Evolutionary conservation across 1,140 invertebrate species (phyloP), one percentile per base, ranked within the genome.

Genomic region (Sweltsa coloradensis): DNA sequence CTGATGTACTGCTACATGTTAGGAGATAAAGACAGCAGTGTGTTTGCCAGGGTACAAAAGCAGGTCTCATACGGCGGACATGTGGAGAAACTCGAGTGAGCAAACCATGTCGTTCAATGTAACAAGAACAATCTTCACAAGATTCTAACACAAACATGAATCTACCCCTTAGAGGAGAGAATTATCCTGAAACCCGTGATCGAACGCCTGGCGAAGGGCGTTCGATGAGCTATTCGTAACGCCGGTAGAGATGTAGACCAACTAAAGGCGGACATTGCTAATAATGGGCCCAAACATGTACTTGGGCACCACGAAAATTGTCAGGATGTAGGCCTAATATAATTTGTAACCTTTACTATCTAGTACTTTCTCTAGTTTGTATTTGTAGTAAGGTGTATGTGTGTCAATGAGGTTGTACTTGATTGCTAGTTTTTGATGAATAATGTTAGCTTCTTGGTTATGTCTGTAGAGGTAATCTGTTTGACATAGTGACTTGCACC

Each of bases 201-300:
- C 18, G 36, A 37, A 11, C 36, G 36, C 23, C 36, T n/a, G n/a
- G n/a, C n/a, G n/a, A 37, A 37, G 23, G 36, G 36, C 18, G 36
- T 37, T 16, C 18, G 36, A 11, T 7, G 7, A 19, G 36, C 36
- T 5, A 37, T 37, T 19, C 18, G n/a, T n/a, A n/a, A n/a, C n/a
- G n/a, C n/a, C n/a, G n/a, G n/a, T n/a, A n/a, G n/a, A n/a, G n/a
- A n/a, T n/a, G n/a, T n/a, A n/a, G n/a, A n/a, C n/a, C n/a, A n/a
- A n/a, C n/a, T n/a, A n/a, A n/a, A n/a, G 23, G 36, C n/a, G 11
- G 3, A 5, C 5, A 22, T 19, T 37, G 36, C n/a, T 5, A 37
- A 7, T 9, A 37, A 37, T 37, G 36, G 16, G 18, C 36, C 5
- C 3, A n/a, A 37, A 19, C n/a, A n/a, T n/a, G n/a, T n/a, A n/a